Percentiles rank a stretch among this genome's conserved stretches.
phyloP scores from a whole-genome alignment of 2,888 invertebrate species.

The Eurytoma adleriae region DNA sequence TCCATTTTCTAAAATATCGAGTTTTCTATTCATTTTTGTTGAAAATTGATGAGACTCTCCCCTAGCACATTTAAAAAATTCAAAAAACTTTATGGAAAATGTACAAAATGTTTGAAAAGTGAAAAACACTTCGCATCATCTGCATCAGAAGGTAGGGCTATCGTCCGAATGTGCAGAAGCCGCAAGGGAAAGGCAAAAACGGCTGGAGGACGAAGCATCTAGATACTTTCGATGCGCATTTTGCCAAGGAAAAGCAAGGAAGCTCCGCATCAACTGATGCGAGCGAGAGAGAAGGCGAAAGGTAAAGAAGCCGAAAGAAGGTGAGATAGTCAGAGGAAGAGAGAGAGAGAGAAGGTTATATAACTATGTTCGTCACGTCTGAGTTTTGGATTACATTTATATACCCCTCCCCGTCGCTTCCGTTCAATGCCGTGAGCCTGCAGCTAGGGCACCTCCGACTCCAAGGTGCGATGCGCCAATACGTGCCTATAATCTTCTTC shows the following conservation, averaged over 20 bases:
- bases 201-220: not conserved
- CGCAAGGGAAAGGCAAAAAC: not conserved
- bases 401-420: constrained; percentile 58
- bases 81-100: no score
- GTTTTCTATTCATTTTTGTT: no score
- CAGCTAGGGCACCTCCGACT: constrained; percentile 54
- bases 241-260: not conserved
- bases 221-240: not conserved
- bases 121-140: not conserved
- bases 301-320: not conserved
- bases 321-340: not conserved
- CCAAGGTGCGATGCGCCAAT: constrained; percentile 74
- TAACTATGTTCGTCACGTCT: constrained; percentile 72
- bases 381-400: constrained; percentile 75
- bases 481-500: constrained; percentile 73
- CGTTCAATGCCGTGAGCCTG: constrained; percentile 38
- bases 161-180: not conserved
- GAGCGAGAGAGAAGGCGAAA: not conserved
- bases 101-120: no score
- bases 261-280: not conserved
- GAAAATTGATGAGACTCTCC: no score
- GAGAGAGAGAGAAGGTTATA: constrained; percentile 17
- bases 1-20: no score
- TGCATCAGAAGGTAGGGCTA: constrained; percentile 11
- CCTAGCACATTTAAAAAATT: no score